These are phyloP conservation scores for Lasius platythorax DNA, from an alignment of 2,888 invertebrate species.

Conservation along the genomic window DNA sequence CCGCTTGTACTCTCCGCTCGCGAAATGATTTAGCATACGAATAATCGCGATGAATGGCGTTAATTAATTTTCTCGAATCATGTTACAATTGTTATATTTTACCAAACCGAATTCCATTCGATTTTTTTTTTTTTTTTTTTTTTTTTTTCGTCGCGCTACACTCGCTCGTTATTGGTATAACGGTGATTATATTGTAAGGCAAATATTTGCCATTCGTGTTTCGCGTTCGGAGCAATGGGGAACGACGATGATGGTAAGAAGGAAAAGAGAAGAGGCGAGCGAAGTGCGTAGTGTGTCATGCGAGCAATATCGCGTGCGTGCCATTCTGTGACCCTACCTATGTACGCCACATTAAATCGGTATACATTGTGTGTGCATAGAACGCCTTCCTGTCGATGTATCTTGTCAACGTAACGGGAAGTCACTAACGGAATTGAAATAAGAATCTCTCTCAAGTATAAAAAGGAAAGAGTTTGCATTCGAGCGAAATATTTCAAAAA, in stretches of 20 bases:
- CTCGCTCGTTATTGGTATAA: conserved; percentile 38
- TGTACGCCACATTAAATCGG: conserved; percentile 37
- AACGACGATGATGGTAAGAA: conserved; percentile 33
- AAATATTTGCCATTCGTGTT: conserved; percentile 55
- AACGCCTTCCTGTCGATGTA: conserved; percentile 5
- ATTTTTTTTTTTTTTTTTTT: conserved; percentile 1
- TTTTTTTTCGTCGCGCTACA: conserved; percentile 6
- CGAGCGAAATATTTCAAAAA: not conserved
- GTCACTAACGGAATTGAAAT: not conserved
- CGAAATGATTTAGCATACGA: conserved; percentile 3
- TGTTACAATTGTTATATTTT: not conserved
- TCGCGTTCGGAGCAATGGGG: conserved; percentile 25
- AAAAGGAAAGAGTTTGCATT: not conserved
- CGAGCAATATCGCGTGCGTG: conserved; percentile 72
- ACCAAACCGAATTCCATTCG: not conserved
- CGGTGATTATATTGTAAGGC: conserved; percentile 40
- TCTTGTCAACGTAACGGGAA: conserved; percentile 20
- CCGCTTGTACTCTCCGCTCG: not conserved
- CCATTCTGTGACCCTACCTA: conserved; percentile 26
- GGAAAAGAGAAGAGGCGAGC: conserved; percentile 47
- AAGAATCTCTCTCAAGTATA: not conserved
- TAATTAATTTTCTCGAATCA: conserved; percentile 43
- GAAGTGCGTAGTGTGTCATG: conserved; percentile 69
- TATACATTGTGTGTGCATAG: conserved; percentile 2
- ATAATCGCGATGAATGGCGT: conserved; percentile 7